Evolutionary conservation across 2,888 invertebrate species (phyloP).

Genomic region (Lasioglossum lativentre): DNA sequence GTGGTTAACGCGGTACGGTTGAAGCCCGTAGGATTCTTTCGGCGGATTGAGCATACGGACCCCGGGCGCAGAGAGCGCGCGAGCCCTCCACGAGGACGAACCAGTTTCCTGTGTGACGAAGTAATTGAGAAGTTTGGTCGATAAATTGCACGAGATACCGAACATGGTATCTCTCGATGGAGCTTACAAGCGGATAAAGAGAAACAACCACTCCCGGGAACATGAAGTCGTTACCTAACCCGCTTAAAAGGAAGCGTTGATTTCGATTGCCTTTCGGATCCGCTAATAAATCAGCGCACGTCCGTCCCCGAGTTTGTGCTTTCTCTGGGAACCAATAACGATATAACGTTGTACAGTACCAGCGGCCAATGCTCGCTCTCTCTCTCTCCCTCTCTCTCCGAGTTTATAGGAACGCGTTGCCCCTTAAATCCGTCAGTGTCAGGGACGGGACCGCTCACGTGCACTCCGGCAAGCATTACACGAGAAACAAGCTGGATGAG

Average conservation of each 20-base stretch:
- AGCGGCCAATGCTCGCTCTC: neutral
- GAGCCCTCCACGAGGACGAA: neutral
- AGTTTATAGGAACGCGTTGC: constrained; percentile 15
- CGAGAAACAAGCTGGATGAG: constrained; percentile 19
- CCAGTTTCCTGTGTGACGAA: constrained; percentile 36
- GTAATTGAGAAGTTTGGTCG: constrained; percentile 34
- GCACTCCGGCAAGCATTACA: constrained; percentile 14
- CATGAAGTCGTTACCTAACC: constrained; percentile 16
- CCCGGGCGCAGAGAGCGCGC: neutral
- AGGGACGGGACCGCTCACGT: constrained; percentile 15
- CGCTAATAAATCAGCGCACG: constrained; percentile 46
- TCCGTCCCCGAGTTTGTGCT: constrained; percentile 1
- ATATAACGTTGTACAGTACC: neutral
- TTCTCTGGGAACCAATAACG: constrained; percentile 22
- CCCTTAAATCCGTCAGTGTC: constrained; percentile 8
- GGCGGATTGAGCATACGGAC: neutral
- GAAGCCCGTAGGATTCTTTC: constrained; percentile 30
- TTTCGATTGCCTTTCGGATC: constrained; percentile 33
- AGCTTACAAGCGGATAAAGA: constrained; percentile 23
- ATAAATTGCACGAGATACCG: constrained; percentile 37
- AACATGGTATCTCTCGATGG: constrained; percentile 25
- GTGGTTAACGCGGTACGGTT: constrained; percentile 34
- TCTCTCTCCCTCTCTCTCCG: neutral
- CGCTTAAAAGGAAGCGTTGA: constrained; percentile 22
- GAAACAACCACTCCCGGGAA: constrained; percentile 35